Evolutionary conservation across 1,140 invertebrate genomes (phyloP).

Genomic region (Lanistes nyassanus): DNA sequence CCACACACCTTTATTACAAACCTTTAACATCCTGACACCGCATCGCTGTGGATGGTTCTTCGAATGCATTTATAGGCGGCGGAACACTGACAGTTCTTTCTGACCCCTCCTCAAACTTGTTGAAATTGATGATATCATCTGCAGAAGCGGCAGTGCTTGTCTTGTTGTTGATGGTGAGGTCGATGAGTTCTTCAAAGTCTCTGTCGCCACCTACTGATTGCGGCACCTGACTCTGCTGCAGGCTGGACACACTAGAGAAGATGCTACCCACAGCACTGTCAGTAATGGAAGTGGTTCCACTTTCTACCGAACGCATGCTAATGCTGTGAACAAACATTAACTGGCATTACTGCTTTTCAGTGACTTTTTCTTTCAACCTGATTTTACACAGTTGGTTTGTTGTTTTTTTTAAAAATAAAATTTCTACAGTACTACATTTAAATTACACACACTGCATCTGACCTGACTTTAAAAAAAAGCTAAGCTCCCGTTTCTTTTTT

Average conservation of each 20-base stretch:
- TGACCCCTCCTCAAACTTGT: constrained; percentile 40
- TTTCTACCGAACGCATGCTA: constrained; percentile 53
- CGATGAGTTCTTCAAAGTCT: constrained; percentile 56
- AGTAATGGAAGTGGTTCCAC: constrained; percentile 40
- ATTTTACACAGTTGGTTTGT: no score
- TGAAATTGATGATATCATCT: constrained; percentile 51
- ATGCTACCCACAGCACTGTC: constrained; percentile 31
- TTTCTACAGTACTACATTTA: no score
- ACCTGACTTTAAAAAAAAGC: no score
- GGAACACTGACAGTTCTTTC: constrained; percentile 33
- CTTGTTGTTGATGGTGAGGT: constrained; percentile 45
- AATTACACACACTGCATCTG: no score
- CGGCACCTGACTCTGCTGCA: constrained; percentile 32
- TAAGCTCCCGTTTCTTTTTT: no score
- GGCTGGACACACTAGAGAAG: constrained; percentile 17
- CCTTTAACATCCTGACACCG: constrained; percentile 55
- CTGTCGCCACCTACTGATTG: constrained; percentile 12
- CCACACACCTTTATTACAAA: not conserved
- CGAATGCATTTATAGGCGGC: constrained; percentile 56
- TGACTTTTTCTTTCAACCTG: no score
- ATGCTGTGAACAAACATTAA: constrained; percentile 45
- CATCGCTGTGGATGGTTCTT: constrained; percentile 52
- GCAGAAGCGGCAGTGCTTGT: constrained; percentile 29
- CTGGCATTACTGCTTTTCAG: no score
- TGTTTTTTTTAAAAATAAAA: no score